A percentile compares a stretch with the other conserved stretches of the same genome.
phyloP scores from a whole-genome alignment of 2,888 invertebrate species.

The Thalpophila matura region DNA sequence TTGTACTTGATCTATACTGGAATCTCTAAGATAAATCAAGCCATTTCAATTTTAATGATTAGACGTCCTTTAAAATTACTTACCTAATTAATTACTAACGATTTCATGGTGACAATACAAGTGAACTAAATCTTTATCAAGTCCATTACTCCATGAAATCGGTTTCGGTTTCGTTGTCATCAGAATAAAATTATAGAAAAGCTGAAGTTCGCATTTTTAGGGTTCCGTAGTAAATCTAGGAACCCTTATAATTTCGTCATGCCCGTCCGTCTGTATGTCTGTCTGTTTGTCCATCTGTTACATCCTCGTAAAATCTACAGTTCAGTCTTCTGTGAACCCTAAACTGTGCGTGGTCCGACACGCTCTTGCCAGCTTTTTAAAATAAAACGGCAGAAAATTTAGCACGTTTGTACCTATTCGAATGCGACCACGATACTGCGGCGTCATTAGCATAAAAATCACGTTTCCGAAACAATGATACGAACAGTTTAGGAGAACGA shows the following conservation, averaged over 20 bases:
- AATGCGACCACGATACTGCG: slow-evolving; percentile 11
- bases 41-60: background rate
- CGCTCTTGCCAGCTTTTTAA: too few relatives aligned
- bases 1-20: background rate
- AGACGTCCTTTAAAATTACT: background rate
- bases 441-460: slow-evolving; percentile 49
- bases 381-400: slow-evolving; percentile 6
- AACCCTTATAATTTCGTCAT: too few relatives aligned
- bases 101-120: background rate
- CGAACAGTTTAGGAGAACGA: slow-evolving; percentile 12
- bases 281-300: too few relatives aligned
- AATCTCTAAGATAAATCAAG: slow-evolving; percentile 2
- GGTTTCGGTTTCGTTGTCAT: background rate
- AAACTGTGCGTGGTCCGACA: too few relatives aligned
- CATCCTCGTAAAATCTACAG: too few relatives aligned
- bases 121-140: background rate
- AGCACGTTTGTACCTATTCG: slow-evolving; percentile 30
- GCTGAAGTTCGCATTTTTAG: background rate
- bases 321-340: too few relatives aligned
- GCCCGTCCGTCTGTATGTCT: too few relatives aligned
- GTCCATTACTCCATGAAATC: slow-evolving; percentile 2
- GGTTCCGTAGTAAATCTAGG: too few relatives aligned
- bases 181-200: background rate
- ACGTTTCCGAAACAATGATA: slow-evolving; percentile 45
- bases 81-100: slow-evolving; percentile 1